Evolutionary conservation across 2,113 vertebrate species (phyloP).

Genomic region (Seriola rivoliana): DNA sequence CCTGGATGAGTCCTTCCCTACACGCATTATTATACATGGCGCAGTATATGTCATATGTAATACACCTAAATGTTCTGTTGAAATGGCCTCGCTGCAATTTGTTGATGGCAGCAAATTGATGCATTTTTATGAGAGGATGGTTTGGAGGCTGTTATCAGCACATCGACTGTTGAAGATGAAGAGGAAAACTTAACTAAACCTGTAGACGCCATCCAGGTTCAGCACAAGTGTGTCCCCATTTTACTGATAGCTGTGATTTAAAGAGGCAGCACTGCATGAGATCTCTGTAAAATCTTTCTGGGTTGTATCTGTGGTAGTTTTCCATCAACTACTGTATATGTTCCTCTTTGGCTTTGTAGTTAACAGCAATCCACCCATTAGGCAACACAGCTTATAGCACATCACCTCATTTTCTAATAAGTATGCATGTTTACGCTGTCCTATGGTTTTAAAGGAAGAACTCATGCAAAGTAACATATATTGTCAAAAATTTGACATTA

Average conservation of each 20-base stretch:
- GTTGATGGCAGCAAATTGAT: constrained; percentile 26
- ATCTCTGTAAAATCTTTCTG: background rate
- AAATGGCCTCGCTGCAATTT: background rate
- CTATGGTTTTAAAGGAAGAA: background rate
- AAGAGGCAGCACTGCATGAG: background rate
- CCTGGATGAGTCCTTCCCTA: constrained; percentile 8
- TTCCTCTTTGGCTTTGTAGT: background rate
- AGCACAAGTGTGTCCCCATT: background rate
- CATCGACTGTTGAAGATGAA: background rate
- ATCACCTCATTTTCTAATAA: background rate
- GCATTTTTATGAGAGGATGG: background rate
- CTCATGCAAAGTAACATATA: no score
- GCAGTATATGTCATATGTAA: background rate
- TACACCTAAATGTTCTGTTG: background rate
- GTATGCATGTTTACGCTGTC: no score
- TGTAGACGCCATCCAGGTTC: background rate
- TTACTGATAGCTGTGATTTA: background rate
- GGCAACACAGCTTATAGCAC: no score
- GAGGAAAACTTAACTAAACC: background rate
- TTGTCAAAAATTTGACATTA: no score
- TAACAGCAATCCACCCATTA: background rate
- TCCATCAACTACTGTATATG: background rate
- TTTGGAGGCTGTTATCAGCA: no score
- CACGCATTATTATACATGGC: background rate
- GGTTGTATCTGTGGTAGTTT: background rate